Percentiles rank a stretch among this genome's conserved stretches.
Conservation (phyloP, 2,113 vertebrate species). For the Pseudopipra pipra region DNA sequence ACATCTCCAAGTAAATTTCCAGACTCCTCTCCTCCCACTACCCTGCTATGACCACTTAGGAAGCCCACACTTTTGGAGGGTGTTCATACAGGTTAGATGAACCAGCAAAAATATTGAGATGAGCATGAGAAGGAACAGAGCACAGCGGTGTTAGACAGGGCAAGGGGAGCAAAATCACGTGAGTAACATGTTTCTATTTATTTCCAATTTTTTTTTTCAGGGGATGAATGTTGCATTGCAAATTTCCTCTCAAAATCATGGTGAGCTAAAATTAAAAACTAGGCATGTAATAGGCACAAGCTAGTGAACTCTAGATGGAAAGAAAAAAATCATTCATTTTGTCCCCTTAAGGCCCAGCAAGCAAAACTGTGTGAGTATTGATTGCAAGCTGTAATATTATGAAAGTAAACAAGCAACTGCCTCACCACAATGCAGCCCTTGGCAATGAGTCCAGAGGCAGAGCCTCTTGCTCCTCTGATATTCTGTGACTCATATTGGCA, state of each 20-base stretch:
- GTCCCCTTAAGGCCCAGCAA: background rate
- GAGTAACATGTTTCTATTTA: background rate
- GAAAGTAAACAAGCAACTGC: background rate
- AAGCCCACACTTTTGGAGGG: background rate
- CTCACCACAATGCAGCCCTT: background rate
- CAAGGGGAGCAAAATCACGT: background rate
- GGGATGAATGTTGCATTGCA: background rate
- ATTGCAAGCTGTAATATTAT: background rate
- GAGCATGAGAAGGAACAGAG: background rate
- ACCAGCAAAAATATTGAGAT: background rate
- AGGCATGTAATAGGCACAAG: background rate
- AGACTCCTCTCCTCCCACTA: background rate
- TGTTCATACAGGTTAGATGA: background rate
- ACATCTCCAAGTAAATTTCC: background rate
- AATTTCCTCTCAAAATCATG: background rate
- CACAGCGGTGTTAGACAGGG: background rate
- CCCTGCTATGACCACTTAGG: background rate
- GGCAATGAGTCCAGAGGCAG: background rate
- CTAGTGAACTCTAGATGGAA: background rate
- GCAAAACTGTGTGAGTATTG: background rate
- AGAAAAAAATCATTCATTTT: background rate
- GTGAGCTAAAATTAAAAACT: background rate
- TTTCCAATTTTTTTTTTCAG: background rate
- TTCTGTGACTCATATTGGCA: background rate
- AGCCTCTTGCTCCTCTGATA: background rate